Percentiles rank a stretch among this genome's conserved stretches.
These are phyloP conservation scores for Oligia latruncula DNA, from an alignment of 2,888 invertebrate genomes.

Conservation along the genomic window DNA sequence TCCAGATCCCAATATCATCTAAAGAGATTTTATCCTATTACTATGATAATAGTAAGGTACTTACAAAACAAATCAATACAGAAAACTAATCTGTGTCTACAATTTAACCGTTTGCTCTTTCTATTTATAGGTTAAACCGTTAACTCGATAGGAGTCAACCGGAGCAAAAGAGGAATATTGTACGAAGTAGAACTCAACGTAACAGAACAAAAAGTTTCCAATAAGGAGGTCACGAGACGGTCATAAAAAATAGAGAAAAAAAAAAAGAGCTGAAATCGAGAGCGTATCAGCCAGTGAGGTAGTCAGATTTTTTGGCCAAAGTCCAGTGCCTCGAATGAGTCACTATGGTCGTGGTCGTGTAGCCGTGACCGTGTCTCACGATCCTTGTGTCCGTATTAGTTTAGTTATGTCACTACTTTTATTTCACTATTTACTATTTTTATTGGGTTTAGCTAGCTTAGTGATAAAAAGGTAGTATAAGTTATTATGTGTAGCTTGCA, in stretches of 20 bases:
- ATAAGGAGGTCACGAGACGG: slow-evolving; percentile 65
- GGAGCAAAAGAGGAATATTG: slow-evolving; percentile 49
- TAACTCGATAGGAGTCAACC: slow-evolving; percentile 31
- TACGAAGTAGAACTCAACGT: slow-evolving; percentile 38
- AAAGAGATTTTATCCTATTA: neutral
- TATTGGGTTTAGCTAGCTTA: slow-evolving; percentile 27
- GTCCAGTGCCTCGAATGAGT: slow-evolving; percentile 67
- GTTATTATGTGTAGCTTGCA: neutral
- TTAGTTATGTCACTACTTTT: slow-evolving; percentile 62
- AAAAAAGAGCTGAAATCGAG: slow-evolving; percentile 64
- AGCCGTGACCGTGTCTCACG: slow-evolving; percentile 69
- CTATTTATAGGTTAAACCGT: slow-evolving; percentile 30
- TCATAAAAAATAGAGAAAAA: slow-evolving; percentile 56
- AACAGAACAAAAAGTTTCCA: slow-evolving; percentile 52
- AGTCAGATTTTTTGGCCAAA: slow-evolving; percentile 54
- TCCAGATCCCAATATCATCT: neutral
- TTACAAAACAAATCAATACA: neutral
- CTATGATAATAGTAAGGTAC: neutral
- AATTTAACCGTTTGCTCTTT: slow-evolving; percentile 21
- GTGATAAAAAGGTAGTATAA: neutral
- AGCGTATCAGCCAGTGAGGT: slow-evolving; percentile 64
- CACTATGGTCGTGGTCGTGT: slow-evolving; percentile 47
- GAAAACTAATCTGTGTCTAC: neutral
- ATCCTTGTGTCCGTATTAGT: slow-evolving; percentile 53
- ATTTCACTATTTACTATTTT: neutral